A percentile compares a stretch with the other conserved stretches of the same genome.
phyloP scores from a whole-genome alignment of 2,113 vertebrate genomes.

The Brevimyrus niger region DNA sequence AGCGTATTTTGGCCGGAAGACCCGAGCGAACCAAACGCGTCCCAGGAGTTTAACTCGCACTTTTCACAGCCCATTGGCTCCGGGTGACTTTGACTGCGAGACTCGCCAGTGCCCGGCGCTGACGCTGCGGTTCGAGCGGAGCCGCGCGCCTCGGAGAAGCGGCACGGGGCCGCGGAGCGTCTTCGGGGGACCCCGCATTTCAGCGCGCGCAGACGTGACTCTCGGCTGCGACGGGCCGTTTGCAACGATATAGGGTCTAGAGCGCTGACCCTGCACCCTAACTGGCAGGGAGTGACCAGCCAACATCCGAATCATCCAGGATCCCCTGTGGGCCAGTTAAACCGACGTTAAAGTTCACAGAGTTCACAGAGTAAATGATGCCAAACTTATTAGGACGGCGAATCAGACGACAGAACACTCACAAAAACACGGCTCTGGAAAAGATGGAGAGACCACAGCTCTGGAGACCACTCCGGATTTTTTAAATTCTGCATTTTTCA shows the following conservation, averaged over 20 bases:
- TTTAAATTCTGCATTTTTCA: not conserved
- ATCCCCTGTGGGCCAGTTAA: not conserved
- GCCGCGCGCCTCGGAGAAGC: not conserved
- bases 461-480: no score
- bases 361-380: not conserved
- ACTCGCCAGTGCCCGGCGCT: not conserved
- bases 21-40: not conserved
- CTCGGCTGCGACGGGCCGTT: not conserved
- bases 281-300: not conserved
- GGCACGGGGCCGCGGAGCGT: not conserved
- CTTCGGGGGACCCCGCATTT: not conserved
- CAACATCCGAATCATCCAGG: not conserved
- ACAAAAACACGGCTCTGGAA: not conserved
- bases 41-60: not conserved
- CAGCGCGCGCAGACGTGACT: not conserved
- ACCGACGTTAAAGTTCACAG: not conserved
- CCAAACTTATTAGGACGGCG: not conserved
- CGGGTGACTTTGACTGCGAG: not conserved
- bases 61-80: not conserved
- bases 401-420: not conserved
- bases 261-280: not conserved
- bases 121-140: not conserved
- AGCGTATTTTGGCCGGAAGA: not conserved
- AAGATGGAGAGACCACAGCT: no score
- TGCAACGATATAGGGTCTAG: not conserved